Base-by-base conservation (phyloP, 2,888 invertebrate species). In the Ormyrus labotus region DNA sequence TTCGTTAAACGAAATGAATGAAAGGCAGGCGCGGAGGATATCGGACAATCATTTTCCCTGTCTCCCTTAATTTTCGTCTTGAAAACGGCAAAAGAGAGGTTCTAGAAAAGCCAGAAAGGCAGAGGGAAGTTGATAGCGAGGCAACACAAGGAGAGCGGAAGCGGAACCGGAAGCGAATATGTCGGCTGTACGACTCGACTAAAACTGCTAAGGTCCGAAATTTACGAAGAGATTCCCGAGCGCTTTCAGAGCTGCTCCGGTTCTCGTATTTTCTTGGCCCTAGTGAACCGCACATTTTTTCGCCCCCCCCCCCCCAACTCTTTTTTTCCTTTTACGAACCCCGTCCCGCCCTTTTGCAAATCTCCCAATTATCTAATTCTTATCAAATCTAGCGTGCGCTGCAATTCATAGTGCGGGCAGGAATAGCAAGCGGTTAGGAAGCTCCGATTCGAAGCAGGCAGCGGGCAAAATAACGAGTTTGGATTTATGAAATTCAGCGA, bases 101-200 rank as follows among this genome's bases (percentile, higher is more conserved):
- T 8, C 48, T 19, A 70, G 48, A 34, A 58, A 45, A 64, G 58
- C 34, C 34, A 73, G 57, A 64, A 67, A 77, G 65, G 19, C 13
- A 78, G 48, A 65, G 78, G 58, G 76, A 81, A 65, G 67, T 63
- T 58, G 78, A 73, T 61, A 67, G 68, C 58, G 48, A 75, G 61
- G 75, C 76, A 75, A 71, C 80, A 50, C 19, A 80, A 69, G 73
- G 68, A 73, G 71, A 55, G 60, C 80, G 84, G 83, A 83, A 84
- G 13, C 83, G 84, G 82, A 80, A 77, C 55, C 80, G 82, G 85
- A 84, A 71, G 81, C 81, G 79, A 83, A 85, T 84, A 81, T 83
- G 83, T 84, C 85, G 81, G 80, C 77, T 67, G 84, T 81, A 82
- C 69, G 78, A 81, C 70, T 82, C 82, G 57, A 71, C 63, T 64